A percentile compares a stretch with the other conserved stretches of the same genome.
Conservation (phyloP, 2,113 vertebrate genomes). For the Colius striatus region DNA sequence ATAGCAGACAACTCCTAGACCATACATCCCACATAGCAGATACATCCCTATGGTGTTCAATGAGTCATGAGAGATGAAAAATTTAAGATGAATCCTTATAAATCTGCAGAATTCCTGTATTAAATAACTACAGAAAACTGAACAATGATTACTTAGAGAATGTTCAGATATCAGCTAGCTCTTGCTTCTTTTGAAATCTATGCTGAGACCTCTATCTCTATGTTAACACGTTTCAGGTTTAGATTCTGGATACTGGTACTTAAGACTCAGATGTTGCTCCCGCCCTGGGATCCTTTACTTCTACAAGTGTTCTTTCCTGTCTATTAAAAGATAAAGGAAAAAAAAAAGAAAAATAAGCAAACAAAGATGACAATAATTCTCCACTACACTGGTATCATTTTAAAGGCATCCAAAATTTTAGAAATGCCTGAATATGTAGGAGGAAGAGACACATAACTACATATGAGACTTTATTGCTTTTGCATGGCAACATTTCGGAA, state of each 20-base stretch:
- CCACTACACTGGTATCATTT: neutral
- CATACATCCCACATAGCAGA: neutral
- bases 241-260: neutral
- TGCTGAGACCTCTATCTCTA: neutral
- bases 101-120: neutral
- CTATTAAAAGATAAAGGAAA: accelerated
- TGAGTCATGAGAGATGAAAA: neutral
- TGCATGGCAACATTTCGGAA: neutral
- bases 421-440: neutral
- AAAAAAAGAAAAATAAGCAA: neutral
- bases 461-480: neutral
- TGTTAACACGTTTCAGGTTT: neutral
- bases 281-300: neutral
- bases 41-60: neutral
- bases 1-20: neutral
- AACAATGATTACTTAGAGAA: neutral
- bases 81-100: neutral
- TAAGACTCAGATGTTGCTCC: neutral
- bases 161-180: neutral
- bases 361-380: neutral
- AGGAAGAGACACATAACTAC: neutral
- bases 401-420: neutral
- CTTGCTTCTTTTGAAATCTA: neutral
- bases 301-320: neutral
- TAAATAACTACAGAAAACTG: neutral